Base-by-base conservation (phyloP, 2,888 invertebrate species). In the Drosophila differens region DNA sequence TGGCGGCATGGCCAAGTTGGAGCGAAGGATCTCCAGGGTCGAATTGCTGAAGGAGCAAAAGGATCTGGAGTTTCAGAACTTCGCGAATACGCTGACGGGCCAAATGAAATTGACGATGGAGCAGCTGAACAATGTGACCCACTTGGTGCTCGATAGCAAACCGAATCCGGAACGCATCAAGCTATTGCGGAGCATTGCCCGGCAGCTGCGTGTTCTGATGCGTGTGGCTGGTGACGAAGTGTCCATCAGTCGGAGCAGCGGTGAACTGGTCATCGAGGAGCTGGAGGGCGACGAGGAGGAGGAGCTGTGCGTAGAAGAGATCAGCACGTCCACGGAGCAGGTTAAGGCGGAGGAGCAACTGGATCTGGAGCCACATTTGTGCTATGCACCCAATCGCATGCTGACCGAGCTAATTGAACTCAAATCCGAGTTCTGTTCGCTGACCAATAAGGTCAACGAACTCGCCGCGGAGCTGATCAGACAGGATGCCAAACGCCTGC, bases 391-490 rank as follows among this genome's bases (percentile, higher is more conserved):
- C 4, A 86, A 89, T 7, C 86, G 83, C 22, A 78, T 93, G 63
- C 78, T 92, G 6, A 81, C 70, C 41, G 92, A 93, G 32, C 55
- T 92, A 5, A 74, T 91, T n/a, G 85, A 91, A 7, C 74, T 92
- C 0, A 92, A 93, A 60, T 73, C 89, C 0, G 86, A 92, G 25
- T 83, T 92, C 30, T 91, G 92, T 65, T 49, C 70, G 2, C 73
- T 92, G 0, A 84, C 83, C 41, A 92, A 92, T 62, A 92, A 90
- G 73, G 82, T 92, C 1, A 92, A 92, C 60, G 91, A 91, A 4
- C 52, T 92, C 25, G 73, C 90, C 1, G 89, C 89, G 2, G 82
- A 77, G 5, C 59, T 92, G 5, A 59, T 91, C 1, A 77, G 84
- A 37, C 91, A 91, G 54, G 92, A 92, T 35, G 80, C 83, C 2